A percentile compares a stretch with the other conserved stretches of the same genome.
These are phyloP conservation scores for Baryphthengus martii DNA, from an alignment of 2,113 vertebrate genomes.

Conservation along the genomic window DNA sequence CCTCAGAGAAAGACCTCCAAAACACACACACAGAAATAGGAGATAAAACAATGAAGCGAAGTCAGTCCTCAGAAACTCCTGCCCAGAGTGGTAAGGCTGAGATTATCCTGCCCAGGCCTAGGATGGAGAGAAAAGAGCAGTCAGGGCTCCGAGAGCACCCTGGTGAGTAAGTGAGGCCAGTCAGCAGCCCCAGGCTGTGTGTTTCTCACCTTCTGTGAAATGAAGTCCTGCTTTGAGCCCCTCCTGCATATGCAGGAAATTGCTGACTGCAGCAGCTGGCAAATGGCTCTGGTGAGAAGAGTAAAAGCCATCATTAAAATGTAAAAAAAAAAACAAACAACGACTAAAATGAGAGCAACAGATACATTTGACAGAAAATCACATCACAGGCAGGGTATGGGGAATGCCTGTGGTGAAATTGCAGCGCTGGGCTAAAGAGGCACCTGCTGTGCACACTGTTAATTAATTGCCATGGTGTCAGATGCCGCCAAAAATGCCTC, in stretches of 20 bases:
- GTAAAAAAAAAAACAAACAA: background rate
- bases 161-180: background rate
- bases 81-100: background rate
- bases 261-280: slow-evolving; percentile 5
- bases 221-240: background rate
- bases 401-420: background rate
- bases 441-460: background rate
- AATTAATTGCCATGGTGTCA: background rate
- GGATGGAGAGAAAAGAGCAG: background rate
- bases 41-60: background rate
- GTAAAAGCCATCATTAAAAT: background rate
- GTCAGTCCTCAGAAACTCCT: background rate
- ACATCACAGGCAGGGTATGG: background rate
- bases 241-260: background rate
- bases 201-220: background rate
- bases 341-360: background rate
- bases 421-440: background rate
- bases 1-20: slow-evolving; percentile 3
- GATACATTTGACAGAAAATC: slow-evolving; percentile 19
- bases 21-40: background rate
- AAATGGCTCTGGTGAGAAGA: slow-evolving; percentile 16
- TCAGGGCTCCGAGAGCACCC: rapidly evolving
- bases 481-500: background rate
- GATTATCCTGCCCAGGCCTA: background rate
- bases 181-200: background rate